phyloP scores from a whole-genome alignment of 1,140 invertebrate species.

The Ericerus pela region DNA sequence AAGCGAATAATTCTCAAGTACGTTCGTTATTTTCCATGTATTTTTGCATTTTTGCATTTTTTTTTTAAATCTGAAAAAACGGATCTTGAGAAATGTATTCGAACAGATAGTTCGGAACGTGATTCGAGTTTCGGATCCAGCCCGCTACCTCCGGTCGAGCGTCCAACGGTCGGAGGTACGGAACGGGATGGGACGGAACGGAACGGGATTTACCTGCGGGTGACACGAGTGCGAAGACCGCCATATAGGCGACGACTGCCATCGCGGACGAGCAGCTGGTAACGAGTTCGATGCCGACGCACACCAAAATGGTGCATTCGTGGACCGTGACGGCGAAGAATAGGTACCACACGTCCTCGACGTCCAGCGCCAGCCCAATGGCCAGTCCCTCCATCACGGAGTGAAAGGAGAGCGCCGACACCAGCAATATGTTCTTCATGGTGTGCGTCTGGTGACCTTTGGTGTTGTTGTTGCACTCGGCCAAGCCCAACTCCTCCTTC shows the following conservation, averaged over 20 bases:
- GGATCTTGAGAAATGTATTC: too few species aligned
- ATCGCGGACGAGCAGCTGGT: slow-evolving; percentile 44
- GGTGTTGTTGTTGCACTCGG: slow-evolving; percentile 15
- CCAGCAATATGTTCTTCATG: slow-evolving; percentile 31
- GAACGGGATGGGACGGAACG: too few species aligned
- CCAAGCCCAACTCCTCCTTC: slow-evolving; percentile 12
- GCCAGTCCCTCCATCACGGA: slow-evolving; percentile 47
- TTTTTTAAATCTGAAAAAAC: too few species aligned
- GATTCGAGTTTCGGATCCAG: too few species aligned
- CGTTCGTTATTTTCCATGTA: too few species aligned
- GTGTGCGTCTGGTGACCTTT: slow-evolving; percentile 18
- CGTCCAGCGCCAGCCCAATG: slow-evolving; percentile 45
- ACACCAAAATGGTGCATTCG: slow-evolving; percentile 78
- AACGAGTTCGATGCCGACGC: slow-evolving; percentile 63
- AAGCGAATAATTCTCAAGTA: too few species aligned
- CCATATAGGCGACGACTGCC: slow-evolving; percentile 46
- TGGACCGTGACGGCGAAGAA: slow-evolving; percentile 73
- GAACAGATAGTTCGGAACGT: too few species aligned
- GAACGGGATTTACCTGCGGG: slow-evolving; percentile 46
- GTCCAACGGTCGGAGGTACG: too few species aligned
- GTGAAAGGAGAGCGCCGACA: slow-evolving; percentile 44
- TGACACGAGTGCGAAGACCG: slow-evolving; percentile 62
- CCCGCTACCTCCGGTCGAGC: too few species aligned
- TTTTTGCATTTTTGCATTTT: too few species aligned
- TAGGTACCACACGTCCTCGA: slow-evolving; percentile 36